Base-by-base conservation (phyloP, 2,797 vertebrate genomes). In the Tympanoctomys barrerae region DNA sequence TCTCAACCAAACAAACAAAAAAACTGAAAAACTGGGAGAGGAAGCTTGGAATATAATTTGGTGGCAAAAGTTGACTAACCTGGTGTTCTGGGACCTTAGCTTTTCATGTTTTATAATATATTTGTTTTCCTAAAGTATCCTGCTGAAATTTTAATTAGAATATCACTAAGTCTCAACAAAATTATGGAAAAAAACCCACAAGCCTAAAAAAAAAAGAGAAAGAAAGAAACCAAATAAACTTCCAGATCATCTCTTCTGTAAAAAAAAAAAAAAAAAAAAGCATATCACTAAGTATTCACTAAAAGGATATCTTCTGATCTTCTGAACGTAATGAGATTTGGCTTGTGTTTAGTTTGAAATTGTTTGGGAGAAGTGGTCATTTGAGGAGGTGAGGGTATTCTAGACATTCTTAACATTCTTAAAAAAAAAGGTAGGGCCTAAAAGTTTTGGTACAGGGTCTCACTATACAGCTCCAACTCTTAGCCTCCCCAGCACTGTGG, bases 281-380 rank as follows among this genome's bases (percentile, higher is more conserved):
- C 39, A 42, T 19, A 24, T n/a, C 16, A 77, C 64, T 84, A 42
- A 92, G 62, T 11, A 24, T 87, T 28, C 36, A 52, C 26, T 77
- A n/a, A 88, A 71, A 89, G 16, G 70, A 71, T 79, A 46, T 42
- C 70, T 84, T 42, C 28, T 42, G 70, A 46, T 42, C 70, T 84
- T 42, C 28, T 42, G 70, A 62, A 79, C 64, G 79, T 19, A 64
- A 39, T 94, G 39, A 64, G 79, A 79, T 95, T 89, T 89, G 71
- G 66, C 62, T 79, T 64, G 28, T 31, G 49, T 78, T 70, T 70
- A 70, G 33, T 33, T 70, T 70, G n/a, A 57, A 57, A 46, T 49
- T 19, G 5, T 49, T 82, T 92, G 64, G 80, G 36, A 66, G 54
- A 62, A 92, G 33, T 70, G 59, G 24, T n/a, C 57, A 28, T 82